Percentiles rank a stretch among this genome's conserved stretches.
phyloP scores from a whole-genome alignment of 2,797 vertebrate species.

The Hyperoplus lanceolatus region DNA sequence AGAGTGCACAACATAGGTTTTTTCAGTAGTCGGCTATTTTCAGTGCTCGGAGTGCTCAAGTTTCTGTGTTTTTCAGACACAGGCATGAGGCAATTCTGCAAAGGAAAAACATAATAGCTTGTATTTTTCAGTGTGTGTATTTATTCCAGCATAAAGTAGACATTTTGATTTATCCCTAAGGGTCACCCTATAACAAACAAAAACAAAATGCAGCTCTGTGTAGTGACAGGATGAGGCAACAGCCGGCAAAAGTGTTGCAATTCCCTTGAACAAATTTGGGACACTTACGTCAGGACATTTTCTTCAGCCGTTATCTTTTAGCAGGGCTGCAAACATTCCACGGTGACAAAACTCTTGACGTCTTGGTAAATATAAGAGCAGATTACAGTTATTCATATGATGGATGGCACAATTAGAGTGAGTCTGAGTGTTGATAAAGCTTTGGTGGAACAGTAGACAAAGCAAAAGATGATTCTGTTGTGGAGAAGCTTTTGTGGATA shows the following conservation, averaged over 20 bases:
- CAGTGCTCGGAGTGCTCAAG: conserved; percentile 27
- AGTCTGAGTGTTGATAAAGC: conserved; percentile 26
- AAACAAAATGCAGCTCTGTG: conserved; percentile 37
- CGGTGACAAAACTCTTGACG: conserved; percentile 27
- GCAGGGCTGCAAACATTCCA: conserved; percentile 37
- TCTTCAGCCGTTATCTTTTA: conserved; percentile 52
- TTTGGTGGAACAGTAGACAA: conserved; percentile 17
- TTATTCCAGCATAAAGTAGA: conserved; percentile 54
- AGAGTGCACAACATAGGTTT: conserved; percentile 58
- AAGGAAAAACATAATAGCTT: conserved; percentile 58
- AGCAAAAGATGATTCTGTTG: conserved; percentile 20
- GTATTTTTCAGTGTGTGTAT: conserved; percentile 52
- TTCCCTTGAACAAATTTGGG: conserved; percentile 66
- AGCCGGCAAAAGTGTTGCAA: conserved; percentile 66
- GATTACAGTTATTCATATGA: conserved; percentile 41
- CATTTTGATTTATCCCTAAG: conserved; percentile 64
- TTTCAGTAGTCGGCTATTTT: conserved; percentile 69
- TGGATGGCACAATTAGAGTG: conserved; percentile 37
- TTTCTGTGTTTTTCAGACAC: conserved; percentile 51
- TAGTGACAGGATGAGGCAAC: conserved; percentile 77
- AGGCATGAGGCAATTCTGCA: conserved; percentile 66
- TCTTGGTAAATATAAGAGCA: conserved; percentile 26
- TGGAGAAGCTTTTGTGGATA: conserved; percentile 21
- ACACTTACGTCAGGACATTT: conserved; percentile 59
- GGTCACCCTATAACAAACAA: conserved; percentile 55